Evolutionary conservation across 1,140 invertebrate genomes (phyloP).

Genomic region (Eupeodes corollae): DNA sequence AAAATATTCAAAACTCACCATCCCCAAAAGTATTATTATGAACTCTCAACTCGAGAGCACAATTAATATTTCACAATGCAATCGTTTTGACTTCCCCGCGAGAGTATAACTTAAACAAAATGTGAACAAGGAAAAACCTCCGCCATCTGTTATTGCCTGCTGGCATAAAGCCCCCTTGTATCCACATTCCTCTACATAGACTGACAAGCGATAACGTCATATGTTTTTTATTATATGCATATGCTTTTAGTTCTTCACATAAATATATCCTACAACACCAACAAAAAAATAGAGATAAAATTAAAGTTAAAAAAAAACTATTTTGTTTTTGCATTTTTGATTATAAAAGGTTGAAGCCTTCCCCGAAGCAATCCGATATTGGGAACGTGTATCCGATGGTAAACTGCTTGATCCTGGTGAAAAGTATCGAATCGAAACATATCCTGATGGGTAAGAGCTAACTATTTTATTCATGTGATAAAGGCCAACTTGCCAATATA

Average conservation of each 20-base stretch:
- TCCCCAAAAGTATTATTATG: too few relatives aligned
- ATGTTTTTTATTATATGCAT: too few relatives aligned
- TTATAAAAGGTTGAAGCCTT: constrained; percentile 62
- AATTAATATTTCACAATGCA: too few relatives aligned
- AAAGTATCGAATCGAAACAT: constrained; percentile 56
- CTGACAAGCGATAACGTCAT: too few relatives aligned
- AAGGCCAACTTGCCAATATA: background rate
- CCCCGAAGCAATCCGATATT: constrained; percentile 73
- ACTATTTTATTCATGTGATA: background rate
- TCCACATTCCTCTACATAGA: too few relatives aligned
- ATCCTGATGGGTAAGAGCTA: constrained; percentile 37
- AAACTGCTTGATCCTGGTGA: constrained; percentile 55
- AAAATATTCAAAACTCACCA: too few relatives aligned
- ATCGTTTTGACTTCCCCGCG: background rate
- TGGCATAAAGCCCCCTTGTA: too few relatives aligned
- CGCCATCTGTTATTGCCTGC: too few relatives aligned
- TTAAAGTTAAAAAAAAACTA: background rate
- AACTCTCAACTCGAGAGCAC: too few relatives aligned
- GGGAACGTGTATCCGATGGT: constrained; percentile 66
- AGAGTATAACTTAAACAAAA: background rate
- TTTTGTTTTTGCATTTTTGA: background rate
- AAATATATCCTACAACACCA: background rate
- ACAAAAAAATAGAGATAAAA: background rate
- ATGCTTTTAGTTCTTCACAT: background rate
- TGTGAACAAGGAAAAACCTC: too few relatives aligned